Conservation (phyloP, 2,888 invertebrate genomes). For the Acanthoscelides obtectus region DNA sequence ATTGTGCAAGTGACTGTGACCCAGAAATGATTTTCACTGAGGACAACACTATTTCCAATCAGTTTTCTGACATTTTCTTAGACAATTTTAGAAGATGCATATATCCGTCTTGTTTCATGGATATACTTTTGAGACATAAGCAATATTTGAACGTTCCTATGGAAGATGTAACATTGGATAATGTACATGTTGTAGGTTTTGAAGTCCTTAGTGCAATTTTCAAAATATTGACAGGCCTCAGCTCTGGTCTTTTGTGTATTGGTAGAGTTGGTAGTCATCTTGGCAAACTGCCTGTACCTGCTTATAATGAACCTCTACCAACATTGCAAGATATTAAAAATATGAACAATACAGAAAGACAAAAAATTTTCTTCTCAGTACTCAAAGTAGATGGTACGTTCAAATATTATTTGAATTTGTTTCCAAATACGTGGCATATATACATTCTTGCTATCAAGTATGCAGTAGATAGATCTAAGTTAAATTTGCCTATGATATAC, state of each 20-base stretch:
- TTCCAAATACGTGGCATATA: constrained; percentile 58
- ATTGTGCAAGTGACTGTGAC: too few relatives aligned
- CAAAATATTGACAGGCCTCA: constrained; percentile 35
- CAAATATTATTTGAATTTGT: constrained; percentile 39
- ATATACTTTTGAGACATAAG: constrained; percentile 59
- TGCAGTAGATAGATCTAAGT: constrained; percentile 49
- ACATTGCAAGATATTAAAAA: constrained; percentile 28
- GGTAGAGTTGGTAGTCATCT: constrained; percentile 32
- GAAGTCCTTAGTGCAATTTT: constrained; percentile 60
- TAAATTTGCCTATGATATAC: constrained; percentile 50
- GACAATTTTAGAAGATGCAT: constrained; percentile 52
- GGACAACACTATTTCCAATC: neutral
- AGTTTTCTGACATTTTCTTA: constrained; percentile 15
- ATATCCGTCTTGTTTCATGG: constrained; percentile 64
- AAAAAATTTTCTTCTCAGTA: neutral
- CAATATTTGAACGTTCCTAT: constrained; percentile 67
- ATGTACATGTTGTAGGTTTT: constrained; percentile 57
- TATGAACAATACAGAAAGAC: neutral
- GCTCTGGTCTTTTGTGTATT: constrained; percentile 34
- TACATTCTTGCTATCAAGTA: constrained; percentile 56
- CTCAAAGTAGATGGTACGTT: constrained; percentile 42
- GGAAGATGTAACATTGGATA: constrained; percentile 60
- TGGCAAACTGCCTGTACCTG: constrained; percentile 20
- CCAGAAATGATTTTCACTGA: constrained; percentile 12
- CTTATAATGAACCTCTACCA: constrained; percentile 27